Base-by-base conservation (phyloP, 1,140 invertebrate species). In the Chlorops oryzae region DNA sequence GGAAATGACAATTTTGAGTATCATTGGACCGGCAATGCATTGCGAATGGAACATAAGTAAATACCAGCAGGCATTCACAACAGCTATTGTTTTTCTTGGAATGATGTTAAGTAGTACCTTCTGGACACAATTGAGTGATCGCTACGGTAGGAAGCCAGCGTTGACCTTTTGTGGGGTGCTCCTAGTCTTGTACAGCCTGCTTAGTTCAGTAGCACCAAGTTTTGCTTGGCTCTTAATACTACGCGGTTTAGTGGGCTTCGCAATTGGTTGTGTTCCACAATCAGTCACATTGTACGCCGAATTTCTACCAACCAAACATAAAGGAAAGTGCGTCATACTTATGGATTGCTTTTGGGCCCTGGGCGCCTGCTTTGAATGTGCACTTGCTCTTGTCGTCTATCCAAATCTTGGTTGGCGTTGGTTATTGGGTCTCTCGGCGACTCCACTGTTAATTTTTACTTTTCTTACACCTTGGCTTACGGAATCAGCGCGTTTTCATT, bases 51-150 rank as follows among this genome's bases (percentile, higher is more conserved):
- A 87, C 62, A 88, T 97, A 55, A 81, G 85, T 54, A 92, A 89
- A 62, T 80, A 82, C 57, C 80, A 82, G 59, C 80, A 82, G 73
- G 81, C 81, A 32, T 59, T 82, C 18, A 81, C 80, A 23, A 83
- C 81, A 44, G 82, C 80, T n/a, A 80, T 92, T 52, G 92, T 96
- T 3, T 96, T 96, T 74, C 74, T 90, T 66, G 93, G 94, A 47
- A 98, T 97, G 94, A 96, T 98, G 92, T 71, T 95, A 17, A 94
- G 92, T 66, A 92, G 92, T 12, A 89, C 90, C 54, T 90, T 96
- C 73, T 98, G 94, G 94, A 92, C 90, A 12, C 92, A 90, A 72
- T 78, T 97, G 25, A 95, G 90, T 77, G 93, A 97, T 68, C 82
- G 88, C 69, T 96, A 95, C 79, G 94, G 94, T 20, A 78, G 93